These are phyloP conservation scores for Gnathonemus longibarbis DNA, from an alignment of 2,113 vertebrate genomes.

Conservation along the genomic window DNA sequence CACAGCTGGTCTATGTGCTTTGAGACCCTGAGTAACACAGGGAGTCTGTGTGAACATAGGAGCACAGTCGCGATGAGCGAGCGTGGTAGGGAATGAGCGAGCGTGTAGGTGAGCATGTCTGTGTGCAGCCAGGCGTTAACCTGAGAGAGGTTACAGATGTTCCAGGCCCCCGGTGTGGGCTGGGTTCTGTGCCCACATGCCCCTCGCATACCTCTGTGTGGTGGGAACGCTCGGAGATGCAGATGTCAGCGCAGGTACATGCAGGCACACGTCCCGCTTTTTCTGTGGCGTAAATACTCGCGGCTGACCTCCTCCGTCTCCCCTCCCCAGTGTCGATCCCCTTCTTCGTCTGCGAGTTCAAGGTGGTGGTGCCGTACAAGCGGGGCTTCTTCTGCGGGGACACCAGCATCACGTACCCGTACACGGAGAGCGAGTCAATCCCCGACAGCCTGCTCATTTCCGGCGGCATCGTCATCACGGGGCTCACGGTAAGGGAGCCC, in stretches of 20 bases:
- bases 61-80: neutral
- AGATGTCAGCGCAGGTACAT: neutral
- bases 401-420: conserved; percentile 61
- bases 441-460: conserved; percentile 58
- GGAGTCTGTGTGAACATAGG: neutral
- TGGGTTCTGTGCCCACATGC: neutral
- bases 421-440: conserved; percentile 46
- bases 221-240: neutral
- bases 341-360: conserved; percentile 64
- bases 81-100: neutral
- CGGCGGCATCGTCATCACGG: conserved; percentile 61
- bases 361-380: conserved; percentile 54
- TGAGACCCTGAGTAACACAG: neutral
- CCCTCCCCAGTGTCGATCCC: conserved; percentile 63
- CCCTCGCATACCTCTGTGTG: neutral
- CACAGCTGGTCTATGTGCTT: neutral
- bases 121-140: neutral
- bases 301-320: neutral
- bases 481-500: conserved; percentile 49
- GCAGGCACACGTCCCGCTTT: neutral
- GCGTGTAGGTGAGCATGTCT: neutral
- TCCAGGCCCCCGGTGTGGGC: neutral
- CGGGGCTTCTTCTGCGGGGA: conserved; percentile 71
- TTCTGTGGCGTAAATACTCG: neutral
- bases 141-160: neutral